Evolutionary conservation across 2,888 invertebrate genomes (phyloP).

Genomic region (Hesperia comma): DNA sequence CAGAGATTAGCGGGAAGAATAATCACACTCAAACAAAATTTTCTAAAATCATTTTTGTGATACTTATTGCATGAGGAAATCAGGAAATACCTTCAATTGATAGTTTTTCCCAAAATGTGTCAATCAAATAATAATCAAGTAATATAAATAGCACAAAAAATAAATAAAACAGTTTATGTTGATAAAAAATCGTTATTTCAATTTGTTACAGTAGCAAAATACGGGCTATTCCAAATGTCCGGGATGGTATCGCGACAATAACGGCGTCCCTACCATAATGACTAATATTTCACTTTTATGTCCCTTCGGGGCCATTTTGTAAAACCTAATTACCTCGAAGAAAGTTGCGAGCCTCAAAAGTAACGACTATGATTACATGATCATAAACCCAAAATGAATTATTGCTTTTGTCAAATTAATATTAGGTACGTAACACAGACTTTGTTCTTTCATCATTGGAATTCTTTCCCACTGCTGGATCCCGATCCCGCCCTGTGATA

Average conservation of each 20-base stretch:
- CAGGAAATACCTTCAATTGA: too few species aligned
- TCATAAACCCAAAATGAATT: constrained; percentile 60
- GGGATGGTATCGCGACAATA: constrained; percentile 37
- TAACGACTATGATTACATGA: constrained; percentile 58
- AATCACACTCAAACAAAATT: too few species aligned
- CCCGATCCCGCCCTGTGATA: too few species aligned
- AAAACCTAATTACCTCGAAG: constrained; percentile 59
- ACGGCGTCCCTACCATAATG: constrained; percentile 49
- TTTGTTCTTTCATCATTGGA: too few species aligned
- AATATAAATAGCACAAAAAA: neutral
- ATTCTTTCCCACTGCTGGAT: too few species aligned
- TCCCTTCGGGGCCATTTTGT: constrained; percentile 36
- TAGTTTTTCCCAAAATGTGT: too few species aligned
- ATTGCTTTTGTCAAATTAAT: constrained; percentile 52
- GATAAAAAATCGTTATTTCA: constrained; percentile 27
- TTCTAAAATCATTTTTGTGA: too few species aligned
- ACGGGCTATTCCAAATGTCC: constrained; percentile 30
- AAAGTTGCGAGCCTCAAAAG: constrained; percentile 51
- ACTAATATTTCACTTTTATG: constrained; percentile 52
- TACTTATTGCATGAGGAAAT: too few species aligned
- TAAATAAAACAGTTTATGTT: neutral
- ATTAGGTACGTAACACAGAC: neutral
- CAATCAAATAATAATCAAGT: neutral
- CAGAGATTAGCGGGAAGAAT: too few species aligned
- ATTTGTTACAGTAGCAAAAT: constrained; percentile 29